Conservation (phyloP, 2,797 vertebrate genomes). For the Diceros bicornis region DNA sequence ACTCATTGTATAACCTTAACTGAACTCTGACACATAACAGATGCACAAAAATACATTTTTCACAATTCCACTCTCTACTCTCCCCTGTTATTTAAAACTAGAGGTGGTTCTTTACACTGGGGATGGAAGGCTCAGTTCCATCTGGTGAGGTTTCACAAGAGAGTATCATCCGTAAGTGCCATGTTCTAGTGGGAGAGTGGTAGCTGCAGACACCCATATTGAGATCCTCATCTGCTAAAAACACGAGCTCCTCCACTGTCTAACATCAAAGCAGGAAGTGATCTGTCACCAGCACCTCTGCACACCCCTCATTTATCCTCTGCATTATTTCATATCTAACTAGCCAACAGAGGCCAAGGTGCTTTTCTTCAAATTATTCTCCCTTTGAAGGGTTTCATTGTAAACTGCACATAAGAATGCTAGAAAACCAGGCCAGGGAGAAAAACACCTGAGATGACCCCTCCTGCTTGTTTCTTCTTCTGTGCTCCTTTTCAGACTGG, state of each 20-base stretch:
- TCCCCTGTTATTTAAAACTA: background rate
- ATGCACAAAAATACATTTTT: slow-evolving; percentile 1
- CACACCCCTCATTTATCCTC: background rate
- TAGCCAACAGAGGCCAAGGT: background rate
- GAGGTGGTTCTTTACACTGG: background rate
- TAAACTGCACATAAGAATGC: background rate
- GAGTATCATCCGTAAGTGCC: background rate
- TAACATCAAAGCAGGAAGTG: background rate
- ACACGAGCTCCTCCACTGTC: background rate
- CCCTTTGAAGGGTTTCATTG: background rate
- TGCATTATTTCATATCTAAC: background rate
- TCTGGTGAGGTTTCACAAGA: background rate
- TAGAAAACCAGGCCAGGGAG: background rate
- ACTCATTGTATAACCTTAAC: background rate
- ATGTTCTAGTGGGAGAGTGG: background rate
- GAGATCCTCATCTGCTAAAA: background rate
- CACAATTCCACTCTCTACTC: background rate
- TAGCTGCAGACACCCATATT: background rate
- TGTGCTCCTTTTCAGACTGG: background rate
- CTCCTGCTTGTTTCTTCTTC: background rate
- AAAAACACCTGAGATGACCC: background rate
- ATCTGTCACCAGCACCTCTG: background rate
- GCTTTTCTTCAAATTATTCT: background rate
- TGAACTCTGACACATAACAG: background rate
- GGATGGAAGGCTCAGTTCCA: background rate